Evolutionary conservation across 2,113 vertebrate genomes (phyloP), one percentile per base, ranked within the genome.

Genomic region (Proterorhinus semilunaris): DNA sequence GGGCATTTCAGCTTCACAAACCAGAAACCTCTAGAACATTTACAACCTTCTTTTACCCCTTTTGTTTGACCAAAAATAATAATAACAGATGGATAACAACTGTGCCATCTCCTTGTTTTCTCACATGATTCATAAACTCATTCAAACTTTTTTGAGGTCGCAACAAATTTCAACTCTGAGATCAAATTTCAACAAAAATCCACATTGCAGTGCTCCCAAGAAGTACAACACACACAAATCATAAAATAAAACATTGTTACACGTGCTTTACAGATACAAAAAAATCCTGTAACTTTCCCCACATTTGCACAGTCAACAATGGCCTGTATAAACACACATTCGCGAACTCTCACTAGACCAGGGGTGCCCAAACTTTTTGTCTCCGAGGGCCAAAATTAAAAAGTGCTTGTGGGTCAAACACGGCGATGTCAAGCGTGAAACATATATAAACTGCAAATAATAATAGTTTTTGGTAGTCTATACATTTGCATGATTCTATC

Each of bases 111-210:
- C 69, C 44, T 61, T 70, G 36, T 79, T 79, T 70, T 76, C 70
- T 69, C 72, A 70, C 47, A 36, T 52, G 5, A 12, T 65, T 70
- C 71, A 64, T 75, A 78, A 66, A 83, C 62, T 61, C 44, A 44
- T 43, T 74, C 66, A 58, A 74, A 77, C 73, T 68, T 54, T 77
- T 71, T 77, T 36, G 65, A 78, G 68, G 55, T 52, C 71, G 65
- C 77, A 83, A 69, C 68, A 69, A 61, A 78, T 80, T 74, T 69
- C 57, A 66, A 77, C 44, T 50, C 65, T 66, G 55, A 72, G 68
- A 74, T 17, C 5, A 46, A 70, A 59, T 65, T 13, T 79, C 66
- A 74, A 10, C 0, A 46, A 27, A 36, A 53, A 55, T 55, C 17
- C 21, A 6, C 43, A 10, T 8, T 15, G 16, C 61, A 47, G 71